These are phyloP conservation scores for Chrysopilus asiliformis DNA, from an alignment of 2,888 invertebrate genomes.

Conservation along the genomic window DNA sequence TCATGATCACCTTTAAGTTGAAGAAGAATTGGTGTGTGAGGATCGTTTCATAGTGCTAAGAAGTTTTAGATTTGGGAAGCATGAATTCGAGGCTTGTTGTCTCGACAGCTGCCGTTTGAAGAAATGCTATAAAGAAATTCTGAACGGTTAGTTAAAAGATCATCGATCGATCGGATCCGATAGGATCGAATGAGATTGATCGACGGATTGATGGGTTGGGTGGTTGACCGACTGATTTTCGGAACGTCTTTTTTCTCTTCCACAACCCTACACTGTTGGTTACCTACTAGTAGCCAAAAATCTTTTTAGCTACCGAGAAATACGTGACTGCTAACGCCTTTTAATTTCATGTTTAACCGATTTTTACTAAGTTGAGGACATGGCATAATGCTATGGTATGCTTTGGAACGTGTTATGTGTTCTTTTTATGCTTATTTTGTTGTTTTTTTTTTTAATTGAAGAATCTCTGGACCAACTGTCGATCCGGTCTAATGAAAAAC, in stretches of 20 bases:
- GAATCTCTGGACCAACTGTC: no score
- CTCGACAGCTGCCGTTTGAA: neutral
- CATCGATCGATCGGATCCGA: neutral
- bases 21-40: neutral
- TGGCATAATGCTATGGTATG: no score
- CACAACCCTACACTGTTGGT: constrained; percentile 17
- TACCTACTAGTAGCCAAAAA: neutral
- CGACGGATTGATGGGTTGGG: constrained; percentile 11
- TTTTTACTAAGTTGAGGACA: no score
- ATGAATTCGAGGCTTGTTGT: no score
- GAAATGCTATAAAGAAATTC: neutral
- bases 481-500: no score
- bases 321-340: constrained; percentile 12
- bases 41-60: no score
- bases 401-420: no score
- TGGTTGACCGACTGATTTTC: constrained; percentile 19
- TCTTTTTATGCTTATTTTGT: no score
- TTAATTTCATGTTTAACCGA: neutral
- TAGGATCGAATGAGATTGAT: neutral
- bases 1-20: neutral
- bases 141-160: neutral
- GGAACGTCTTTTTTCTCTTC: no score
- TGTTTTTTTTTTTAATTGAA: no score
- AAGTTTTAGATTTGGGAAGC: no score
- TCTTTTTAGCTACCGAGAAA: constrained; percentile 10